These are phyloP conservation scores for Stictonetta naevosa DNA, from an alignment of 2,113 vertebrate genomes.

Conservation along the genomic window DNA sequence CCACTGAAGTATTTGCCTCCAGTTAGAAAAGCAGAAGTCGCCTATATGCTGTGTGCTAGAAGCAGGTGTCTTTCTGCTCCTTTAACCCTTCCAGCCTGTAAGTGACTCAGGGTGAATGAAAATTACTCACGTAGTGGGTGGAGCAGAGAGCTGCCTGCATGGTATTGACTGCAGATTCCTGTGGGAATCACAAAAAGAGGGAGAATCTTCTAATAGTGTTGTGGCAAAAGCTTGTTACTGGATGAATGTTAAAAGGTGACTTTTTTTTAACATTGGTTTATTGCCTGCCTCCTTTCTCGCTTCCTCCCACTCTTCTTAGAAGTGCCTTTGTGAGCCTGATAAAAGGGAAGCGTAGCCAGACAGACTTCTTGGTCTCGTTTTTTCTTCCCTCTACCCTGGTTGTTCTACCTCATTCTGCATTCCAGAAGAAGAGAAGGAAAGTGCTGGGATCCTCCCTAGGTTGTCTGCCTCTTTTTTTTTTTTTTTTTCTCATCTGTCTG, in stretches of 20 bases:
- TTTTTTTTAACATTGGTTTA: background rate
- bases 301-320: background rate
- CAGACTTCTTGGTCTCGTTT: background rate
- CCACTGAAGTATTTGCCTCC: background rate
- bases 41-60: background rate
- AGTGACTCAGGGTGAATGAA: background rate
- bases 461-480: background rate
- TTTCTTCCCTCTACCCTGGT: background rate
- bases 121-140: background rate
- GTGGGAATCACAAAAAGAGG: background rate
- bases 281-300: background rate
- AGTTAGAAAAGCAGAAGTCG: background rate
- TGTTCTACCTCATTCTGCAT: background rate
- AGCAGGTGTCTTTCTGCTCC: background rate
- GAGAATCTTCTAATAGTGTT: background rate
- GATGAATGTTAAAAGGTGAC: background rate
- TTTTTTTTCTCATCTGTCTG: background rate
- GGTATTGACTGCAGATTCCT: background rate
- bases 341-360: background rate
- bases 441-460: background rate
- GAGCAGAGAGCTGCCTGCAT: background rate
- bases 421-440: background rate
- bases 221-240: background rate
- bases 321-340: background rate
- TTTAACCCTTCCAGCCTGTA: background rate